phyloP scores from a whole-genome alignment of 1,140 invertebrate species.

The Drosophila bocki region DNA sequence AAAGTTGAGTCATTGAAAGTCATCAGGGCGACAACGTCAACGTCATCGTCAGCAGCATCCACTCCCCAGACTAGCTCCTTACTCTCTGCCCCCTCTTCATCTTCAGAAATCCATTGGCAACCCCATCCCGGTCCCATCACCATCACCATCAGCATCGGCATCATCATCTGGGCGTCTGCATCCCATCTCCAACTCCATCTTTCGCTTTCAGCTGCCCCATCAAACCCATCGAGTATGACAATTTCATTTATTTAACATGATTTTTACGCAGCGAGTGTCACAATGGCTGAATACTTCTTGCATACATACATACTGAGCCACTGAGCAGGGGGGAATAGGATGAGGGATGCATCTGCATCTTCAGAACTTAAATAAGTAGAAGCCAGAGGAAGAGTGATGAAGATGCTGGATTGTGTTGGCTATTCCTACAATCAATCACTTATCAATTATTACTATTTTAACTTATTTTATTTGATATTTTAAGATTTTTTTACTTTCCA shows the following conservation, averaged over 20 bases:
- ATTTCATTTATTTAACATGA: slow-evolving; percentile 78
- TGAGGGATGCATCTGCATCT: slow-evolving; percentile 24
- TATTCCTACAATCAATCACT: slow-evolving; percentile 38
- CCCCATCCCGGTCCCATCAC: slow-evolving; percentile 24
- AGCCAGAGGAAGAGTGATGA: slow-evolving; percentile 24
- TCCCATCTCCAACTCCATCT: slow-evolving; percentile 32
- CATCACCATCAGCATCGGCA: slow-evolving; percentile 29
- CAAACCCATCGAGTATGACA: slow-evolving; percentile 70
- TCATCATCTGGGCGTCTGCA: slow-evolving; percentile 47
- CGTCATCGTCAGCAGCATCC: slow-evolving; percentile 62
- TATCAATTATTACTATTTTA: slow-evolving; percentile 4
- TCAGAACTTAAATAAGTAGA: slow-evolving; percentile 9
- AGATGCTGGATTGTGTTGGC: slow-evolving; percentile 36
- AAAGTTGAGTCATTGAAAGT: slow-evolving; percentile 68
- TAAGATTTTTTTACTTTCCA: background rate
- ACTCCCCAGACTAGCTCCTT: slow-evolving; percentile 12
- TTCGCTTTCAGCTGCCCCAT: slow-evolving; percentile 52
- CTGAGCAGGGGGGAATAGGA: slow-evolving; percentile 11
- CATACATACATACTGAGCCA: slow-evolving; percentile 1
- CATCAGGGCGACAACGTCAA: slow-evolving; percentile 69
- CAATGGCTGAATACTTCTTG: slow-evolving; percentile 36
- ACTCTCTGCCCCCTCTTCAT: background rate
- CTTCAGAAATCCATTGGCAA: slow-evolving; percentile 39
- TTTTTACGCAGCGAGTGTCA: slow-evolving; percentile 60
- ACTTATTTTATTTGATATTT: background rate